Percentiles rank a stretch among this genome's conserved stretches.
Conservation (phyloP, 2,888 invertebrate species). For the Leptinotarsa rubiginosa region DNA sequence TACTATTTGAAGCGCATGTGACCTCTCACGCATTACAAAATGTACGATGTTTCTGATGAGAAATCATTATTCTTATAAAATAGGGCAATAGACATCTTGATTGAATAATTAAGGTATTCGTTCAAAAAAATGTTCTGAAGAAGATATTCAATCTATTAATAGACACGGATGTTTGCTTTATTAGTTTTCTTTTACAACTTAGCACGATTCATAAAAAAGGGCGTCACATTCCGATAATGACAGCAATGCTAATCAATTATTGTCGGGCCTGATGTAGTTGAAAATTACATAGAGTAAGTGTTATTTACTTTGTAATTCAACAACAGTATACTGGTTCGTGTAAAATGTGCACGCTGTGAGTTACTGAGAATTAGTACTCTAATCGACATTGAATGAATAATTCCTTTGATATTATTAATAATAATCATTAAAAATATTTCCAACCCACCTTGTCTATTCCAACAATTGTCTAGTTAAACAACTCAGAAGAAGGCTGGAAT, state of each 20-base stretch:
- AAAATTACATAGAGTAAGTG: not conserved
- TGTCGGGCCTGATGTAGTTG: not conserved
- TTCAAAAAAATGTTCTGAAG: not conserved
- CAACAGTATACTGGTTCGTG: not conserved
- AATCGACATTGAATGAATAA: no score
- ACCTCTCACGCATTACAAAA: constrained; percentile 22
- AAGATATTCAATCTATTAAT: not conserved
- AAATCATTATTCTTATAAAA: not conserved
- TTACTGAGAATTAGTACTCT: not conserved
- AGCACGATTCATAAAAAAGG: not conserved
- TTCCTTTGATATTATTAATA: no score
- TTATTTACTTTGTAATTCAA: not conserved
- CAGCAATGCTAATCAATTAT: not conserved
- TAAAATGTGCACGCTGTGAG: not conserved
- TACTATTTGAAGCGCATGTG: not conserved
- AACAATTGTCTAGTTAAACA: no score
- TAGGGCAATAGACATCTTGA: not conserved
- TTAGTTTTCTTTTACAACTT: not conserved
- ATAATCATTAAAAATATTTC: no score
- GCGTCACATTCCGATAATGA: constrained; percentile 4
- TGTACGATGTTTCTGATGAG: not conserved
- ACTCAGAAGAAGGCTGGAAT: no score
- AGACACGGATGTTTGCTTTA: constrained; percentile 6
- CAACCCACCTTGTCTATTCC: no score
- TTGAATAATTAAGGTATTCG: not conserved